Evolutionary conservation across 2,113 vertebrate species (phyloP).

Genomic region (Hyperoodon ampullatus): DNA sequence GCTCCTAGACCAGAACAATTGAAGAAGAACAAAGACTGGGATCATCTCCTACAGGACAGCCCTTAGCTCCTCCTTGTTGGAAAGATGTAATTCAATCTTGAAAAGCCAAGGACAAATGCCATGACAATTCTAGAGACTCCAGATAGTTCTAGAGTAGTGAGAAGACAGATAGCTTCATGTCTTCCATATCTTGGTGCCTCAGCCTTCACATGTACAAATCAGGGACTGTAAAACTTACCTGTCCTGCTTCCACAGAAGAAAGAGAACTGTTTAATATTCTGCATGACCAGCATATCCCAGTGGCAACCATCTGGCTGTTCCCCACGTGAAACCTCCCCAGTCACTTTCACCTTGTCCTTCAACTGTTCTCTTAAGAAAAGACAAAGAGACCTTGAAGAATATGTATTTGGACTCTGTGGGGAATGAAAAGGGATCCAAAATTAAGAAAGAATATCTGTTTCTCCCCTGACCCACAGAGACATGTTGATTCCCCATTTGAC

Average conservation of each 20-base stretch:
- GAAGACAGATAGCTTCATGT: neutral
- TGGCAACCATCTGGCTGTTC: neutral
- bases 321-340: neutral
- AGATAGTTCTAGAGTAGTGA: neutral
- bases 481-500: neutral
- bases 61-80: neutral
- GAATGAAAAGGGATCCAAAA: neutral
- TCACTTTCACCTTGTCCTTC: neutral
- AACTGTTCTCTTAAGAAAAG: neutral
- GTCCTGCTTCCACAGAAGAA: neutral
- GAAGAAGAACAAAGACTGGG: neutral
- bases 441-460: neutral
- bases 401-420: neutral
- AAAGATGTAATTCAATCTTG: neutral
- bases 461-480: neutral
- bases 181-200: neutral
- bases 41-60: neutral
- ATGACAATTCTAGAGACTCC: neutral
- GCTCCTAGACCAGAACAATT: neutral
- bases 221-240: neutral
- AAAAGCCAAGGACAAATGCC: neutral
- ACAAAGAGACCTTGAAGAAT: neutral
- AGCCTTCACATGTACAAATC: neutral
- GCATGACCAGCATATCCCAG: neutral
- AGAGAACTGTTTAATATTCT: neutral